Base-by-base conservation (phyloP, 2,888 invertebrate genomes). In the Rhabditoides inermis region DNA sequence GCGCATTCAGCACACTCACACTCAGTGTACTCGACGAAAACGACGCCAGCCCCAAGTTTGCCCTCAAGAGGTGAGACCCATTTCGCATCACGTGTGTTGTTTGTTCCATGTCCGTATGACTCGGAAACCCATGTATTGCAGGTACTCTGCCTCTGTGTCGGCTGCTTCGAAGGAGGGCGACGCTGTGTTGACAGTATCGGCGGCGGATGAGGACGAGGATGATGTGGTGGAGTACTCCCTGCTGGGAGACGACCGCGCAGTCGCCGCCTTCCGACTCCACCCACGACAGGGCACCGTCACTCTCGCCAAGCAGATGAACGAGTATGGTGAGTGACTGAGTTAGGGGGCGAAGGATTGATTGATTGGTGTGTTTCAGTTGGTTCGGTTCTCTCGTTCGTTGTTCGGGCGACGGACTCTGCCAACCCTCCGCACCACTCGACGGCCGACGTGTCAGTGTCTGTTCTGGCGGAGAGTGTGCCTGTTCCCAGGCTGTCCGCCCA, bases 31-130 rank as follows among this genome's bases (percentile, higher is more conserved):
- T 61, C 25, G 92, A 94, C 79, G 88, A 87, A 79, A 92, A 94
- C 79, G 94, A 94, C 79, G 92, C 92, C 81, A 90, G 91, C 26
- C 95, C 95, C 10, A 88, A 88, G 79, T 95, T 95, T 78, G 56
- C 61, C 4, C 53, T 56, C 20, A 32, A 41, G 12, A 52, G 58
- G 53, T 56, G 15, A 36, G 42, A n/a, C n/a, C n/a, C n/a, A n/a
- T 45, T 26, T 25, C 26, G n/a, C 7, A 32, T 48, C 10, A 10
- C 20, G 2, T 6, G 10, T 7, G 41, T 22, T 10, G 25, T 15
- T 10, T 10, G 12, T 18, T 42, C 25, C 7, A 5, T 51, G 25
- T 32, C 27, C 20, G 3, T 40, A 50, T 6, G 7, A 25, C 25
- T 32, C 10, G 5, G 6, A 46, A 28, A 23, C 23, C n/a, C 5